These are phyloP conservation scores for Hippolais icterina DNA, from an alignment of 2,113 vertebrate species.

Conservation along the genomic window DNA sequence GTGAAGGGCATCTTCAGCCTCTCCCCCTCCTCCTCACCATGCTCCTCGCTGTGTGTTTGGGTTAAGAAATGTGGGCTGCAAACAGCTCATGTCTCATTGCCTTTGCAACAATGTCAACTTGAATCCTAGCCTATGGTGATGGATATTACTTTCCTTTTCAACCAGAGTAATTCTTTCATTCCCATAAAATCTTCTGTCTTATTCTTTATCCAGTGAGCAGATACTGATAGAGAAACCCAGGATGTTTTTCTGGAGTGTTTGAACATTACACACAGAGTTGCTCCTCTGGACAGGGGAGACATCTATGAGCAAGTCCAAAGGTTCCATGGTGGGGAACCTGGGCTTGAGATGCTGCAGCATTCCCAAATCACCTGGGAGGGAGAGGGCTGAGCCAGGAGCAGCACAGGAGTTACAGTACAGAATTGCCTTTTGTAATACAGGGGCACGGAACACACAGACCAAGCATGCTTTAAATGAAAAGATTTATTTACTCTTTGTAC, in stretches of 20 bases:
- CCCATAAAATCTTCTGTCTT: neutral
- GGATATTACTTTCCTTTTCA: neutral
- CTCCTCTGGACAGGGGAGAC: neutral
- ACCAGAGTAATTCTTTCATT: neutral
- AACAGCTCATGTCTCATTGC: neutral
- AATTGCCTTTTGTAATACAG: neutral
- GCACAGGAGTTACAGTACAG: neutral
- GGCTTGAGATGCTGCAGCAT: neutral
- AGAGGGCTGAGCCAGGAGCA: neutral
- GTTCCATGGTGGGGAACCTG: neutral
- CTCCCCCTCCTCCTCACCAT: neutral
- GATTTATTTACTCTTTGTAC: neutral
- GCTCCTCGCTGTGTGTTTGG: neutral
- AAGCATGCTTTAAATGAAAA: neutral
- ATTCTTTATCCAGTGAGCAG: neutral
- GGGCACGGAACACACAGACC: neutral
- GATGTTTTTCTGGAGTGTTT: neutral
- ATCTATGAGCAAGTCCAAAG: neutral
- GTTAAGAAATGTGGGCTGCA: neutral
- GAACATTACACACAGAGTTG: neutral
- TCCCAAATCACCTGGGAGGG: neutral
- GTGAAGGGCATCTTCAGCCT: neutral
- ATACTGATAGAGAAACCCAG: neutral
- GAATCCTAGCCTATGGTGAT: neutral
- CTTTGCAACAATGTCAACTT: neutral